These are phyloP conservation scores for Lemur catta DNA, from an alignment of 2,797 vertebrate genomes.

Conservation along the genomic window DNA sequence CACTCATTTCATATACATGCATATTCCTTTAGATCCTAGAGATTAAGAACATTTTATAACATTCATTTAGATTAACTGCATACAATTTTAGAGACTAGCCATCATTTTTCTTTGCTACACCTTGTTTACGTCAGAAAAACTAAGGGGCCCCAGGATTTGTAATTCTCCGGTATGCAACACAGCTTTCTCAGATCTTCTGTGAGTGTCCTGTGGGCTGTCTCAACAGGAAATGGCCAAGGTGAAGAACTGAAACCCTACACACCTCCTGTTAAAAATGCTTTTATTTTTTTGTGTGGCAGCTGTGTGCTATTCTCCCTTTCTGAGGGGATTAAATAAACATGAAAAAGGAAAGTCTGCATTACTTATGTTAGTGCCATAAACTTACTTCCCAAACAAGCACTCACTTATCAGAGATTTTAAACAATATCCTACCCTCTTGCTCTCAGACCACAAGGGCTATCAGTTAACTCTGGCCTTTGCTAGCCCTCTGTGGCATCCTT, in stretches of 20 bases:
- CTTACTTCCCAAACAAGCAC: neutral
- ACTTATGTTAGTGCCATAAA: neutral
- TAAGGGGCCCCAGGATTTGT: neutral
- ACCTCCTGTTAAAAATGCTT: neutral
- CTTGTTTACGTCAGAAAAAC: neutral
- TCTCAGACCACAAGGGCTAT: neutral
- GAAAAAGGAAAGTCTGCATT: conserved; percentile 34
- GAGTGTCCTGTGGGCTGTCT: rapidly evolving
- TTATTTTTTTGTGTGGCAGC: neutral
- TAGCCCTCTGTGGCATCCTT: neutral
- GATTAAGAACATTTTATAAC: neutral
- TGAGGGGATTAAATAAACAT: neutral
- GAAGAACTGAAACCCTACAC: neutral
- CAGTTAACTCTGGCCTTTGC: neutral
- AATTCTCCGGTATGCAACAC: neutral
- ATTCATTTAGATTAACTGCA: neutral
- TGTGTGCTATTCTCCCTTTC: neutral
- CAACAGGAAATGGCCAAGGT: neutral
- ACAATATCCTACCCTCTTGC: neutral
- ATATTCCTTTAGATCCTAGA: neutral
- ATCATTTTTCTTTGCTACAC: neutral
- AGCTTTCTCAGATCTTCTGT: neutral
- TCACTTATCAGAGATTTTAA: neutral
- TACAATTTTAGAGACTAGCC: neutral
- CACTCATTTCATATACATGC: neutral